phyloP scores from a whole-genome alignment of 2,113 vertebrate genomes.

The Microcebus murinus region DNA sequence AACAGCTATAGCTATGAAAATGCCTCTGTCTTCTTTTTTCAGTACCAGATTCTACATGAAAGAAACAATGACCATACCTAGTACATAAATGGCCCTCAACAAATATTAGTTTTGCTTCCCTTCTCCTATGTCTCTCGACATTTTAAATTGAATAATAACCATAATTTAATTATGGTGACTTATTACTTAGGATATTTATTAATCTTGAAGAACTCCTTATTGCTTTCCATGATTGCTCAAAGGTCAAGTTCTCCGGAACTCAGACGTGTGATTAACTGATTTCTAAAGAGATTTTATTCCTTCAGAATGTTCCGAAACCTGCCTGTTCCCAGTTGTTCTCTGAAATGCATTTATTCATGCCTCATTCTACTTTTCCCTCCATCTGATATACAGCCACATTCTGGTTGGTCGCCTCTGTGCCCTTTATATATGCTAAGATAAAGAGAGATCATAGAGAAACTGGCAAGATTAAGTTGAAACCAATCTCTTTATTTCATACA shows the following conservation, averaged over 20 bases:
- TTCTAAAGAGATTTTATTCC: background rate
- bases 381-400: background rate
- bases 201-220: background rate
- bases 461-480: background rate
- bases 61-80: background rate
- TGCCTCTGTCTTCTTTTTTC: background rate
- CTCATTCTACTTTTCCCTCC: background rate
- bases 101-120: background rate
- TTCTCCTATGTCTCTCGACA: background rate
- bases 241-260: background rate
- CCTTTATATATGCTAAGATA: background rate
- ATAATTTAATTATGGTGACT: background rate
- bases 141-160: background rate
- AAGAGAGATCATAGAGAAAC: background rate
- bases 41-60: background rate
- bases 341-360: background rate
- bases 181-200: background rate
- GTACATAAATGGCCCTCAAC: background rate
- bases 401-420: background rate
- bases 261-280: background rate
- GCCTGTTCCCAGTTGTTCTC: background rate
- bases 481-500: background rate
- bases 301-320: background rate
- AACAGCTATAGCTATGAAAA: background rate
- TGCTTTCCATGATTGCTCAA: background rate